Percentiles rank a stretch among this genome's conserved stretches.
phyloP scores from a whole-genome alignment of 2,888 invertebrate genomes.

The Aporophyla nigra region DNA sequence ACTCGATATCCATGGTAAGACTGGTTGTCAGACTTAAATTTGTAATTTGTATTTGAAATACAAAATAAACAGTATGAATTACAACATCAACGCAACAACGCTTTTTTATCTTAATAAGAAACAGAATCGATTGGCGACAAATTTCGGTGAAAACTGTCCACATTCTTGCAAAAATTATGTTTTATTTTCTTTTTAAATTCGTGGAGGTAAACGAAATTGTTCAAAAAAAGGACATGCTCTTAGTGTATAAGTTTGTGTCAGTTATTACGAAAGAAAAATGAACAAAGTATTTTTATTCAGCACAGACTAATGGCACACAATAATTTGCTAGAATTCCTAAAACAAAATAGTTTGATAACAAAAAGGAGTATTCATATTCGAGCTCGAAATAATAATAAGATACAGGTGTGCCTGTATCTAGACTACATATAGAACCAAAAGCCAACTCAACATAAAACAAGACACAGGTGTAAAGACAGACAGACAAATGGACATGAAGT shows the following conservation, averaged over 20 bases:
- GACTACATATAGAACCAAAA: no score
- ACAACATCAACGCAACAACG: not conserved
- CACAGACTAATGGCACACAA: not conserved
- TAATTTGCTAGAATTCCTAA: no score
- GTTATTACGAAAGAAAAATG: not conserved
- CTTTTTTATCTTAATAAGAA: not conserved
- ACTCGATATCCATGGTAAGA: no score
- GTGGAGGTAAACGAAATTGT: not conserved
- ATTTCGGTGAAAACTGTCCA: not conserved
- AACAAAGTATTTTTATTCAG: not conserved
- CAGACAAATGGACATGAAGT: not conserved
- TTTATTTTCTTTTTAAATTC: not conserved
- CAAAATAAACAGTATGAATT: not conserved
- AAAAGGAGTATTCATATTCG: not conserved
- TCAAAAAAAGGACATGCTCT: not conserved
- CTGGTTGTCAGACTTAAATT: no score
- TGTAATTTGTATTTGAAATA: no score
- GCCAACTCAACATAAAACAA: not conserved
- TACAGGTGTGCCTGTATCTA: no score
- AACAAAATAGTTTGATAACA: not conserved
- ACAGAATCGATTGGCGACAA: no score
- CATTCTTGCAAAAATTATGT: no score
- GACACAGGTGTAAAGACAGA: not conserved
- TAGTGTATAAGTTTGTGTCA: not conserved
- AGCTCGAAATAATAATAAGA: no score